Conservation (phyloP, 2,113 vertebrate genomes). For the Protobothrops mucrosquamatus region DNA sequence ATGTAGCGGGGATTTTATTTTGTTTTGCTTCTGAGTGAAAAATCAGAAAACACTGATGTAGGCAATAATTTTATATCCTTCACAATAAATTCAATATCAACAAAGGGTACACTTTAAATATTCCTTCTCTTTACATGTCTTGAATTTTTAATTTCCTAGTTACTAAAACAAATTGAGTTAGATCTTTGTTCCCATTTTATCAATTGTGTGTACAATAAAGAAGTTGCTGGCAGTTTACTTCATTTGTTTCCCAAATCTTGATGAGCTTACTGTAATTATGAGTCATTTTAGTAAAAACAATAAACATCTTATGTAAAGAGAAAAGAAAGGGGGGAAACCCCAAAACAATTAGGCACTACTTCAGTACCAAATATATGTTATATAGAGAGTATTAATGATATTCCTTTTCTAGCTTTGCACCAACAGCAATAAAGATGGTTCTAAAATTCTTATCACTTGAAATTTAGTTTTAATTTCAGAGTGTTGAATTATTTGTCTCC, state of each 20-base stretch:
- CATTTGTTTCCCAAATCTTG: conserved; percentile 10
- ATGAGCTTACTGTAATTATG: conserved; percentile 9
- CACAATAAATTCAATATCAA: neutral
- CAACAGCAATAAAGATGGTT: neutral
- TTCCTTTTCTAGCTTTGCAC: neutral
- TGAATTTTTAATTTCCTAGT: conserved; percentile 18
- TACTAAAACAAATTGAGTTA: neutral
- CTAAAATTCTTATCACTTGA: neutral
- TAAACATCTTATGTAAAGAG: conserved; percentile 10
- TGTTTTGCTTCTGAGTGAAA: neutral
- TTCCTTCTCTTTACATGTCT: neutral
- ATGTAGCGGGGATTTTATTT: neutral
- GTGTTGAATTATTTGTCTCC: neutral
- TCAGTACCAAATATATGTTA: conserved; percentile 16
- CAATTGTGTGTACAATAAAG: neutral
- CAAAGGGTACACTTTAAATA: neutral
- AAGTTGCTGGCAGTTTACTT: conserved; percentile 6
- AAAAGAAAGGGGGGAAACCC: neutral
- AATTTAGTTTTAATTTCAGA: neutral
- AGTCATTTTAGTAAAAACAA: conserved; percentile 29
- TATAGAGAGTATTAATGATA: neutral
- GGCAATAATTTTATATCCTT: conserved; percentile 3
- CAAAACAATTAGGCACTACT: neutral
- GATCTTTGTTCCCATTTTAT: conserved; percentile 6
- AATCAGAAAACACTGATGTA: neutral